A percentile compares a stretch with the other conserved stretches of the same genome.
Conservation (phyloP, 2,113 vertebrate species). For the Strigops habroptila region DNA sequence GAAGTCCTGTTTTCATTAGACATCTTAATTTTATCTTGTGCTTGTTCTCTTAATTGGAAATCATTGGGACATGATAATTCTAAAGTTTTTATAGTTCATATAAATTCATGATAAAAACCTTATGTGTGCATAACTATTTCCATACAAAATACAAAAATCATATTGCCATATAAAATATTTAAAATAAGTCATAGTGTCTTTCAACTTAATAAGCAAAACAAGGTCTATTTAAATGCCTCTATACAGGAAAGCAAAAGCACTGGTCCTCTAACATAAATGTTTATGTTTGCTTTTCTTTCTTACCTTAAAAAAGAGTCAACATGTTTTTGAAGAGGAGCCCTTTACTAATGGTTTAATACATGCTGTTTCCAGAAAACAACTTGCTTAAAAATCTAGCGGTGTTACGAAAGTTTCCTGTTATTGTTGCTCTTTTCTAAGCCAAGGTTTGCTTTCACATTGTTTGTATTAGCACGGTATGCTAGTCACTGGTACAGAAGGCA, state of each 20-base stretch:
- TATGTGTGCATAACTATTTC: not conserved
- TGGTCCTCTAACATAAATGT: not conserved
- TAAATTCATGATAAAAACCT: not conserved
- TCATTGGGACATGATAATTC: not conserved
- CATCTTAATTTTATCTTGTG: not conserved
- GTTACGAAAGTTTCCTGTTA: conserved; percentile 31
- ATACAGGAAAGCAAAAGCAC: not conserved
- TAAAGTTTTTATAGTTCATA: not conserved
- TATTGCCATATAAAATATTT: conserved; percentile 7
- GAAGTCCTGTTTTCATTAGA: not conserved
- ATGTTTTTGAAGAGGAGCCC: not conserved
- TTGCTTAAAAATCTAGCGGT: not conserved
- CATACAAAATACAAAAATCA: not conserved
- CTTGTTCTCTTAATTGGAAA: not conserved
- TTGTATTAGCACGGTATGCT: not conserved
- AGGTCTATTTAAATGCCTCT: not conserved
- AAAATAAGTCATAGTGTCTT: not conserved
- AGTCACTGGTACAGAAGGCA: not conserved
- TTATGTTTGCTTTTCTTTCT: conserved; percentile 16
- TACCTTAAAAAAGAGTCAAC: not conserved
- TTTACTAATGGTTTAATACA: not conserved
- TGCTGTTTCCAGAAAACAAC: conserved; percentile 6
- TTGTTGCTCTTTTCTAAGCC: conserved; percentile 14
- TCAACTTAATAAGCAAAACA: not conserved
- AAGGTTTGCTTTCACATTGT: not conserved